phyloP scores from a whole-genome alignment of 1,140 invertebrate species.

The Lucilia cuprina region DNA sequence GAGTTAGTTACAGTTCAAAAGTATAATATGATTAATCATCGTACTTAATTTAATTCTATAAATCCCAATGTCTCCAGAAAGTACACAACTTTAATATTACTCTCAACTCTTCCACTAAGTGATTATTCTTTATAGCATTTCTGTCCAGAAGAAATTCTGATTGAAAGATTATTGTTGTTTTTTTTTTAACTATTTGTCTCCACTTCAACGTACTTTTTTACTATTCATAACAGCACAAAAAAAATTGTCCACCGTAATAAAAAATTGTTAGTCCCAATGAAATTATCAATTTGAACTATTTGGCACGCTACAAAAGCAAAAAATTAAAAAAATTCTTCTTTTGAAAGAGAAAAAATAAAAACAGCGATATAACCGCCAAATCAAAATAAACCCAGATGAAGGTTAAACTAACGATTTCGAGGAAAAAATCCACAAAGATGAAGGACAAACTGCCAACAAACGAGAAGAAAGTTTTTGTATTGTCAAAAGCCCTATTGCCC shows the following conservation, averaged over 20 bases:
- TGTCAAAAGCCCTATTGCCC: not conserved
- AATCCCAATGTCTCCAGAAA: too few relatives aligned
- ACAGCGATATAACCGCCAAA: not conserved
- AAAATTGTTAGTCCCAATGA: not conserved
- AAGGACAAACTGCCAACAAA: not conserved
- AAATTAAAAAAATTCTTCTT: not conserved
- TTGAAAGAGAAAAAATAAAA: not conserved
- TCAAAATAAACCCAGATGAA: not conserved
- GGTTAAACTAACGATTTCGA: not conserved
- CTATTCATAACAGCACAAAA: not conserved
- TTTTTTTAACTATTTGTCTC: not conserved
- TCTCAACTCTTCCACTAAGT: not conserved
- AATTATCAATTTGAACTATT: not conserved
- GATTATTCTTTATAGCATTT: not conserved
- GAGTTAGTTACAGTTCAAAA: too few relatives aligned
- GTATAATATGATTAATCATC: too few relatives aligned
- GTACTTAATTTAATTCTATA: too few relatives aligned
- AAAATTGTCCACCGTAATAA: not conserved
- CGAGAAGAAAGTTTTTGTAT: not conserved
- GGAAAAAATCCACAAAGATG: not conserved
- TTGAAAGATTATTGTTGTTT: not conserved
- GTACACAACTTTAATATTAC: too few relatives aligned
- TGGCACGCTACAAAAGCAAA: not conserved
- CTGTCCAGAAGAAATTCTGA: not conserved
- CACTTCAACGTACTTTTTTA: not conserved